Evolutionary conservation across 2,888 invertebrate species (phyloP), one percentile per base, ranked within the genome.

Genomic region (Sinhomidia bicolor): DNA sequence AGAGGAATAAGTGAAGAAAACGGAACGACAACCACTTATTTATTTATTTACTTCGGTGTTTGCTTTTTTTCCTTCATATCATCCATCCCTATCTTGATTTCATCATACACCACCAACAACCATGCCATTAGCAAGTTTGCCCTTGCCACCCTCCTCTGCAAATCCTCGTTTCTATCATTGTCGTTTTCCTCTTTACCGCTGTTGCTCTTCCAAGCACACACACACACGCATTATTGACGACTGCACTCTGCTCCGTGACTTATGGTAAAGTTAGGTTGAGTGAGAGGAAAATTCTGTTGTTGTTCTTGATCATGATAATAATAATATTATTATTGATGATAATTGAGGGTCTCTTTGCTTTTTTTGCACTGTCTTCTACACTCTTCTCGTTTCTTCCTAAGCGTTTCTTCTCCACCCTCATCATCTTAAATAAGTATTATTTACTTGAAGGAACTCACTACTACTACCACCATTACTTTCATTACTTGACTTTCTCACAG

Each of bases 311-410:
- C 20, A 20, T 71, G 41, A 68, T 68, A 41, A 82, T 74, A 83
- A 74, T 74, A 82, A 68, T 80, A 80, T 68, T 81, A 74, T 74
- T 80, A 62, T 68, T 51, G 83, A 71, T 83, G 83, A 41, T 83
- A 83, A 83, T 83, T 83, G 83, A 83, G 68, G 36, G 51, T 71
- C 83, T 74, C 74, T 60, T 32, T 41, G 10, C 80, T 57, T 32
- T 79, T 32, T 65, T 47, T 54, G 82, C 82, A 83, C 57, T 74
- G 71, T 60, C 83, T 68, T 17, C 36, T 36, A n/a, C n/a, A n/a
- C n/a, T 74, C 44, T 74, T 26, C 47, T 47, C 14, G 60, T 29
- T 60, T 2, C 14, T 60, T 44, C 41, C 3, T 36, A 17, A 47
- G 29, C 47, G 29, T 54, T 62, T 32, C 51, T 29, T 68, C 17